Percentiles rank a stretch among this genome's conserved stretches.
These are phyloP conservation scores for Agonopterix arenella DNA, from an alignment of 2,888 invertebrate genomes.

Conservation along the genomic window DNA sequence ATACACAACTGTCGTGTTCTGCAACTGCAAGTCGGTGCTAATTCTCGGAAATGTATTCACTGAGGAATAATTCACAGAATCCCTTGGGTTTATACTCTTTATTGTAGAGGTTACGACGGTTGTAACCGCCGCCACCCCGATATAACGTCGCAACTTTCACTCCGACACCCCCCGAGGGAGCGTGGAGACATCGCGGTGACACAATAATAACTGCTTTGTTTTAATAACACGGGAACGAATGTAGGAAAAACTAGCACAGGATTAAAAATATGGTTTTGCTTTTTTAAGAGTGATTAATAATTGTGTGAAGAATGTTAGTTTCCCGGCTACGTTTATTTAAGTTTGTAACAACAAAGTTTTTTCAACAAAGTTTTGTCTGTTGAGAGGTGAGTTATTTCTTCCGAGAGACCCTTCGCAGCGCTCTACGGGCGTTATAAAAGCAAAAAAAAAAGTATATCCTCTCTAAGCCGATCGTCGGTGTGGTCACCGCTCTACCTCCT, in stretches of 20 bases:
- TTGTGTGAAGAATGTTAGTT: slow-evolving; percentile 23
- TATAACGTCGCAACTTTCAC: not conserved
- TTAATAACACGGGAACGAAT: slow-evolving; percentile 22
- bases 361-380: slow-evolving; percentile 15
- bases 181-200: not conserved
- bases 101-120: slow-evolving; percentile 13
- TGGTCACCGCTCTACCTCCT: slow-evolving; percentile 12
- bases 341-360: slow-evolving; percentile 34
- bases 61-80: slow-evolving; percentile 31
- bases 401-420: slow-evolving; percentile 28
- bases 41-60: slow-evolving; percentile 32
- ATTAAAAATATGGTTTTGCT: slow-evolving; percentile 16
- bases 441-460: slow-evolving; percentile 6
- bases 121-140: not conserved
- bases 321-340: slow-evolving; percentile 20
- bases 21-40: slow-evolving; percentile 11
- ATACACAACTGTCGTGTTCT: slow-evolving; percentile 9
- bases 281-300: slow-evolving; percentile 12
- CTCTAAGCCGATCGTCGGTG: slow-evolving; percentile 4
- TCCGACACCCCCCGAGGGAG: not conserved
- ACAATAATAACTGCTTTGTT: slow-evolving; percentile 27
- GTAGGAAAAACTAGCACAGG: not conserved
- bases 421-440: slow-evolving; percentile 22
- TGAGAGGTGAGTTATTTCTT: slow-evolving; percentile 44
- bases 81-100: slow-evolving; percentile 19